A percentile compares a stretch with the other conserved stretches of the same genome.
Evolutionary conservation across 2,113 vertebrate species (phyloP).

Genomic region (Charina bottae): DNA sequence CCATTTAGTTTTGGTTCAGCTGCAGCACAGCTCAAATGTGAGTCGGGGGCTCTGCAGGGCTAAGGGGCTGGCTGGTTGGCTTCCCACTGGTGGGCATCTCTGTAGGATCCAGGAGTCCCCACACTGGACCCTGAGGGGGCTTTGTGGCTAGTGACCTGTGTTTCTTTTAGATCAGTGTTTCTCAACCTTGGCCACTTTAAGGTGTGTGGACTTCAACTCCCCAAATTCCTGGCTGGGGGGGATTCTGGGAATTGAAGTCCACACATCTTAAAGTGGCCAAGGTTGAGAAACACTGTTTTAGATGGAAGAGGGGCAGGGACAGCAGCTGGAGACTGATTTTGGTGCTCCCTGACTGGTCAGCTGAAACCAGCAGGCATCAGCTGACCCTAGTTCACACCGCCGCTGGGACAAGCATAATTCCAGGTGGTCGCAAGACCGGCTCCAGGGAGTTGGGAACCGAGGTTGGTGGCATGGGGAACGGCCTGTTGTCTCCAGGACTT

Average conservation of each 20-base stretch:
- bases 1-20: too few species aligned
- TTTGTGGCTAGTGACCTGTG: not conserved
- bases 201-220: not conserved
- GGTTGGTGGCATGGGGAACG: too few species aligned
- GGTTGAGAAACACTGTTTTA: not conserved
- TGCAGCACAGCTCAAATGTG: not conserved
- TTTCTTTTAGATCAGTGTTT: not conserved
- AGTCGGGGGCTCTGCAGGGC: not conserved
- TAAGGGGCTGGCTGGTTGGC: not conserved
- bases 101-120: not conserved
- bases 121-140: not conserved
- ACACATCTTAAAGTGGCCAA: not conserved
- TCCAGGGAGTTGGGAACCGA: not conserved
- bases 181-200: not conserved
- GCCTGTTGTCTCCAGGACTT: not conserved
- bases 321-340: not conserved
- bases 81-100: not conserved
- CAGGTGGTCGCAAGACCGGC: not conserved
- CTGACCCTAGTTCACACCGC: not conserved
- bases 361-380: not conserved
- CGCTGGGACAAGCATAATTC: not conserved
- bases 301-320: not conserved
- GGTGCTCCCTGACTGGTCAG: not conserved
- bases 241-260: not conserved
- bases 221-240: not conserved